Evolutionary conservation across 2,113 vertebrate species (phyloP).

Genomic region (Danio rerio): DNA sequence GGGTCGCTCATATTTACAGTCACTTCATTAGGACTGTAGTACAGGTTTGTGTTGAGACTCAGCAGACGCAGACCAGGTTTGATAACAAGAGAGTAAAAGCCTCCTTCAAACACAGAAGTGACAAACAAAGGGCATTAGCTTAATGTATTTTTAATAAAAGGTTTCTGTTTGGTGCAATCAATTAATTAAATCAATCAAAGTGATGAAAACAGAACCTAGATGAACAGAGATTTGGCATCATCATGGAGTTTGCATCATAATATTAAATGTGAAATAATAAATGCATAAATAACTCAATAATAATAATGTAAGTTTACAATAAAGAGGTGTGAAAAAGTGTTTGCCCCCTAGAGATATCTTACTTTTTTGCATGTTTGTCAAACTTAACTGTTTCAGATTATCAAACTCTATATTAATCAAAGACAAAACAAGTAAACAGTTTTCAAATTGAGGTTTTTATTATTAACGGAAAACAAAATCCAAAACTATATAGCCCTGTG

Average conservation of each 20-base stretch:
- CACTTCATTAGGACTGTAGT: slow-evolving; percentile 85
- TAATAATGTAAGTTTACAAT: too few relatives aligned
- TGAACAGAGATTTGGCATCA: neutral
- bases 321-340: too few relatives aligned
- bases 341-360: too few relatives aligned
- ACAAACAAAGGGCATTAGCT: neutral
- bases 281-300: too few relatives aligned
- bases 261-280: too few relatives aligned
- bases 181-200: neutral
- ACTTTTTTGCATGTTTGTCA: too few relatives aligned
- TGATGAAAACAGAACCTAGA: neutral
- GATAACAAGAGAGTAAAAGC: slow-evolving; percentile 91
- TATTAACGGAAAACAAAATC: too few relatives aligned
- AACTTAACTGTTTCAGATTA: too few relatives aligned
- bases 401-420: too few relatives aligned
- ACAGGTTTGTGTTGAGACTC: slow-evolving; percentile 94
- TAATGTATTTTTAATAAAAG: neutral
- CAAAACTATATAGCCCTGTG: too few relatives aligned
- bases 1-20: slow-evolving; percentile 88
- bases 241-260: neutral
- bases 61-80: slow-evolving; percentile 82
- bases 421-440: too few relatives aligned
- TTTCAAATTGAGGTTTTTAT: too few relatives aligned
- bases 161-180: neutral
- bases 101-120: slow-evolving; percentile 78